Conservation (phyloP, 2,113 vertebrate species). For the Thamnaconus septentrionalis region DNA sequence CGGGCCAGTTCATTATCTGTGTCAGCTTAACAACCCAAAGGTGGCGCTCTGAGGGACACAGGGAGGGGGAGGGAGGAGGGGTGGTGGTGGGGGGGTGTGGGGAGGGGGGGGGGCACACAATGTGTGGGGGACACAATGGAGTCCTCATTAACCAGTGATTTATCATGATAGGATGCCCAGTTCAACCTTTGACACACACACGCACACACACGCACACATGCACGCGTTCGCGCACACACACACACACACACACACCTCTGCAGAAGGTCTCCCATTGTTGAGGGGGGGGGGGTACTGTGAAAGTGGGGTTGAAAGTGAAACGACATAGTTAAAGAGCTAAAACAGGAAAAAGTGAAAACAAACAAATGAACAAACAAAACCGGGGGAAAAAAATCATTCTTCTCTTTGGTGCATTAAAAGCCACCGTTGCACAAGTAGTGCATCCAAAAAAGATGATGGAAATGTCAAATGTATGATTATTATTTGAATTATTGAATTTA, state of each 20-base stretch:
- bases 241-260: constrained; percentile 60
- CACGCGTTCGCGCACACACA: constrained; percentile 60
- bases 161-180: constrained; percentile 98
- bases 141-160: constrained; percentile 98
- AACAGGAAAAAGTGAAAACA: constrained; percentile 52
- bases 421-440: too few species aligned
- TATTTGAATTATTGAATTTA: too few species aligned
- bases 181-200: constrained; percentile 87
- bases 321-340: constrained; percentile 71
- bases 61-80: constrained; percentile 59
- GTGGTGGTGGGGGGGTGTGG: not conserved
- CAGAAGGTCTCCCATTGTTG: constrained; percentile 81
- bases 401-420: too few species aligned
- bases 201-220: constrained; percentile 40
- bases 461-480: too few species aligned
- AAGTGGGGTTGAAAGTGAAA: constrained; percentile 57
- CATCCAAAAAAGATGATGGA: too few species aligned
- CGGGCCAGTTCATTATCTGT: constrained; percentile 89
- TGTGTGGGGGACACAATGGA: constrained; percentile 83
- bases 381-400: constrained; percentile 19
- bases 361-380: constrained; percentile 24
- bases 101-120: constrained; percentile 69
- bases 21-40: constrained; percentile 97
- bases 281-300: constrained; percentile 76
- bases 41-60: constrained; percentile 91